A percentile compares a stretch with the other conserved stretches of the same genome.
phyloP scores from a whole-genome alignment of 2,797 vertebrate species.

The Lindbergichthys nudifrons region DNA sequence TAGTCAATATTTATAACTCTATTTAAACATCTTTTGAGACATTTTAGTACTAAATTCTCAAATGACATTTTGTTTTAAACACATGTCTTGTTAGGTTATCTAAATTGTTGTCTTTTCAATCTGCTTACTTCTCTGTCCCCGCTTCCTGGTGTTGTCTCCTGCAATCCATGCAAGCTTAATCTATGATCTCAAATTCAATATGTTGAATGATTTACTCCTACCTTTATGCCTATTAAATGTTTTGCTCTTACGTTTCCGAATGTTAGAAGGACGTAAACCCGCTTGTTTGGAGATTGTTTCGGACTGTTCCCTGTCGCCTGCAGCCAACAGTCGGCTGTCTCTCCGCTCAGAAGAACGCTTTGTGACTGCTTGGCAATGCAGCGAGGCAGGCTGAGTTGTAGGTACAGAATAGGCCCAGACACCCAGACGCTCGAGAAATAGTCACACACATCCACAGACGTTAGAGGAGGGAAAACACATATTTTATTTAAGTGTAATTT shows the following conservation, averaged over 20 bases:
- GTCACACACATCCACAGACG: constrained; percentile 12
- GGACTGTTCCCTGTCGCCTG: constrained; percentile 36
- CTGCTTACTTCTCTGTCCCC: background rate
- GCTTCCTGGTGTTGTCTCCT: background rate
- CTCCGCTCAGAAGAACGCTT: constrained; percentile 50
- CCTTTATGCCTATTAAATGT: constrained; percentile 1
- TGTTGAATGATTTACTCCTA: constrained; percentile 6
- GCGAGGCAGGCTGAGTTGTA: constrained; percentile 36
- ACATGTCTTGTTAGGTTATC: background rate
- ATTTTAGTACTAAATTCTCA: background rate
- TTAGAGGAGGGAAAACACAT: constrained; percentile 24
- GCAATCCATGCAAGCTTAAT: background rate
- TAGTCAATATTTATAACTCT: background rate
- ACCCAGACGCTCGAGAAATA: constrained; percentile 31
- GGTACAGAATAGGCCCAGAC: constrained; percentile 38
- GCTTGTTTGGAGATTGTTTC: constrained; percentile 4
- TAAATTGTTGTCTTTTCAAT: background rate
- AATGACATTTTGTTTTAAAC: background rate
- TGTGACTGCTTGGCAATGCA: constrained; percentile 39
- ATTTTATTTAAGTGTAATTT: constrained; percentile 53
- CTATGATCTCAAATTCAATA: constrained; percentile 19
- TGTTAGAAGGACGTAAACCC: constrained; percentile 31
- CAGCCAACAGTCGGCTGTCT: constrained; percentile 54
- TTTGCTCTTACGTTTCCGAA: constrained; percentile 17
- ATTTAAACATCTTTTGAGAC: background rate